These are phyloP conservation scores for Chymomyza fuscimana DNA, from an alignment of 2,888 invertebrate genomes.

Conservation along the genomic window DNA sequence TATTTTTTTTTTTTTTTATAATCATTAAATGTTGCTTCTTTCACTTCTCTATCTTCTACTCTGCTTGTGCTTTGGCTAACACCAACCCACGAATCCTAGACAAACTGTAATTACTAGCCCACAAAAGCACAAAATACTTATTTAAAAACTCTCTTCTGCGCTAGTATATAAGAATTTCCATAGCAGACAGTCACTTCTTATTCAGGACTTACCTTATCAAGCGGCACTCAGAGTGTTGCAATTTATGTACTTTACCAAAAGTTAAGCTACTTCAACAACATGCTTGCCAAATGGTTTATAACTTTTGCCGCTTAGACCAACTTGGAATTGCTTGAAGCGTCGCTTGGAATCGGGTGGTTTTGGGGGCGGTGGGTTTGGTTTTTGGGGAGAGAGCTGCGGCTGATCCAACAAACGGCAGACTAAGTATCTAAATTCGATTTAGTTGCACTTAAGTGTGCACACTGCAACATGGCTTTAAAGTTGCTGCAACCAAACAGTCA, in stretches of 20 bases:
- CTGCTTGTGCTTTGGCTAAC: no score
- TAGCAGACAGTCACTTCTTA: not conserved
- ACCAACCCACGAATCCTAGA: no score
- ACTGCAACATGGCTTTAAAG: conserved; percentile 35
- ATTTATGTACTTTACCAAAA: not conserved
- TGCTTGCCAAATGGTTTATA: conserved; percentile 59
- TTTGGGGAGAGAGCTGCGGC: conserved; percentile 13
- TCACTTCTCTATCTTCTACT: no score
- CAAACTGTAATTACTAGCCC: not conserved
- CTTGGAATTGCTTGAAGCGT: conserved; percentile 54
- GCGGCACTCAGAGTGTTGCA: not conserved
- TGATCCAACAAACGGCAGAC: conserved; percentile 38
- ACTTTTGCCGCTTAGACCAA: conserved; percentile 63
- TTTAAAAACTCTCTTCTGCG: not conserved
- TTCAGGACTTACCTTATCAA: not conserved
- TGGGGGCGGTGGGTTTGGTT: not conserved
- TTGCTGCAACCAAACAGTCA: conserved; percentile 14
- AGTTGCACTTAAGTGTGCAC: conserved; percentile 51
- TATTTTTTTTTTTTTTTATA: no score
- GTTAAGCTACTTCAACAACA: conserved; percentile 21
- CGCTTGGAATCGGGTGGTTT: conserved; percentile 26
- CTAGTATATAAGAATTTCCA: not conserved
- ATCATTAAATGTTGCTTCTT: no score
- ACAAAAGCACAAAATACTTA: not conserved
- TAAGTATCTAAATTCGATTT: conserved; percentile 70